Evolutionary conservation across 2,113 vertebrate species (phyloP).

Genomic region (Amphilophus citrinellus): DNA sequence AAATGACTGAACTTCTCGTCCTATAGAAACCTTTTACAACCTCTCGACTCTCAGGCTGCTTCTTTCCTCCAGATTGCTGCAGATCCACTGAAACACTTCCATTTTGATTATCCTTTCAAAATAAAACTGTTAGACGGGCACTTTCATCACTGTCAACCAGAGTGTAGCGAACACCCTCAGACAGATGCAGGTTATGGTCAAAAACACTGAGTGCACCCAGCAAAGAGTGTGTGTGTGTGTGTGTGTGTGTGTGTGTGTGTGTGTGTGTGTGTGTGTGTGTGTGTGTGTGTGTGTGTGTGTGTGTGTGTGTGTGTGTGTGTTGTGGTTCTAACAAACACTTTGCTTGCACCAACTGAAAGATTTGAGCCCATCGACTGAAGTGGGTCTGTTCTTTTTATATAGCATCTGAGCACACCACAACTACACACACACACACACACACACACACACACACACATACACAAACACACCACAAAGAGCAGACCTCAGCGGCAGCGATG

Average conservation of each 20-base stretch:
- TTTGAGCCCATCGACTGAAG: conserved; percentile 42
- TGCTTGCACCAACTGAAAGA: conserved; percentile 33
- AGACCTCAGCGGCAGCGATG: conserved; percentile 36
- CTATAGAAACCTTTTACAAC: not conserved
- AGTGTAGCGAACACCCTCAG: not conserved
- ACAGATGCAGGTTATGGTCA: not conserved
- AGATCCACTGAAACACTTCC: not conserved
- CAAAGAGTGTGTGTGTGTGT: not conserved
- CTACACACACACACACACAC: conserved; percentile 18
- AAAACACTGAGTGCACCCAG: not conserved
- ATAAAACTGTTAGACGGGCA: not conserved
- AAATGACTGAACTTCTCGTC: not conserved
- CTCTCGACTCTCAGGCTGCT: not conserved
- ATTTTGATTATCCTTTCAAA: not conserved
- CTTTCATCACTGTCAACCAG: not conserved
- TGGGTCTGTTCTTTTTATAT: conserved; percentile 63
- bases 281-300: not conserved
- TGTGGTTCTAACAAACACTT: conserved; percentile 7
- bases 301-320: not conserved
- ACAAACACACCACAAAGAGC: conserved; percentile 49
- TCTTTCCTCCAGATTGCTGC: not conserved
- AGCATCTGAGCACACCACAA: conserved; percentile 39
- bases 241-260: conserved; percentile 1
- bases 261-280: not conserved
- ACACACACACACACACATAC: not conserved